Evolutionary conservation across 2,113 vertebrate genomes (phyloP), one percentile per base, ranked within the genome.

Genomic region (Oophaga pumilio): DNA sequence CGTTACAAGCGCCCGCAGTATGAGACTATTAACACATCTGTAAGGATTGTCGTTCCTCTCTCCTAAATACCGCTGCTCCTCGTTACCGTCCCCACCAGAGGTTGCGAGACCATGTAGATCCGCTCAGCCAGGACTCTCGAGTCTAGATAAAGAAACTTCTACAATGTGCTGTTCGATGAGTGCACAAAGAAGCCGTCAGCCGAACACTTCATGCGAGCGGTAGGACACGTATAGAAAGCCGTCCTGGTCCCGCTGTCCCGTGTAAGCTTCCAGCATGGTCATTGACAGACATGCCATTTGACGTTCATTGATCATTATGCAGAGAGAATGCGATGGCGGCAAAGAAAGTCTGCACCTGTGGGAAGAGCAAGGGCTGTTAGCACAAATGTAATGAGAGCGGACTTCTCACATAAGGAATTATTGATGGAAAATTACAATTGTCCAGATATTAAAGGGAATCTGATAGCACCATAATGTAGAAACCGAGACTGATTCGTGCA

Each of bases 211-310:
- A 90, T 96, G 95, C 0, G 95, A 96, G 87, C 94, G 94, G 13
- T 96, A 96, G 12, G 95, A 95, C 92, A 96, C 92, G 91, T 96
- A 96, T 28, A 97, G 94, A 91, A 96, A 97, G 66, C 96, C 96
- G 6, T 96, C 96, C 0, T 91, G 43, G 24, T 96, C 96, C 0
- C 93, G 92, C 92, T 94, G 85, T n/a, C 76, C 91, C 0, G 94
- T 89, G 52, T 96, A 96, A 14, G 96, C 91, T 87, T 96, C 94
- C 1, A 94, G 91, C 95, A 97, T 96, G 90, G 93, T 95, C 90
- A 93, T 91, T 0, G 95, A 93, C 94, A 96, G 93, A 89, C 93
- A 94, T 71, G 94, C 94, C 91, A 96, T 93, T 89, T 93, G 95
- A 79, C 89, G 94, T 87, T 94, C 94, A 7, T 94, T 93, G 74